These are phyloP conservation scores for Mycetomoellerius zeteki DNA, from an alignment of 1,140 invertebrate genomes.

Conservation along the genomic window DNA sequence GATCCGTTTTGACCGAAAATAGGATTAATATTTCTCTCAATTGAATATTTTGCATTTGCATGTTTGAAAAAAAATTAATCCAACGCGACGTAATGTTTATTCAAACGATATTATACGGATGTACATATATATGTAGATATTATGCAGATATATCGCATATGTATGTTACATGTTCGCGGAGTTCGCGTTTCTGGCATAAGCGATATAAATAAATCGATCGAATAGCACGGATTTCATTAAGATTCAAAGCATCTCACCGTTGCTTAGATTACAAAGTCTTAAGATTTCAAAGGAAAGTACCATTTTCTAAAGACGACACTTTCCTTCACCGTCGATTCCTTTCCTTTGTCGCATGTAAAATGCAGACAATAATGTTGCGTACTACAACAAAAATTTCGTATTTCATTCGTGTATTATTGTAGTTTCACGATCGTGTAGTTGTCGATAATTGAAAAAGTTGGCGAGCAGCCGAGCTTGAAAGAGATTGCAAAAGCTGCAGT, in stretches of 20 bases:
- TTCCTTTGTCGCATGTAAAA: neutral
- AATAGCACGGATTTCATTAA: constrained; percentile 46
- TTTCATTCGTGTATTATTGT: neutral
- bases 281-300: constrained; percentile 26
- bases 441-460: constrained; percentile 34
- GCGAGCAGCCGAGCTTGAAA: neutral
- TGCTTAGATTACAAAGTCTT: constrained; percentile 27
- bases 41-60: neutral
- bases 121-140: neutral
- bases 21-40: neutral
- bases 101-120: neutral
- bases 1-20: too few relatives aligned
- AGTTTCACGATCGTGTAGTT: neutral
- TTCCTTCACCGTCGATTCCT: neutral
- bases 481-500: neutral
- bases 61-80: constrained; percentile 33
- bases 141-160: neutral
- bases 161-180: neutral
- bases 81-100: constrained; percentile 4
- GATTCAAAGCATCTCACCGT: neutral
- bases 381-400: neutral
- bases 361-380: neutral
- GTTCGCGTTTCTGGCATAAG: neutral
- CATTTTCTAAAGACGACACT: constrained; percentile 2
- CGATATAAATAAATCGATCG: constrained; percentile 30